These are phyloP conservation scores for Adrianichthys oophorus DNA, from an alignment of 2,797 vertebrate genomes.

Conservation along the genomic window DNA sequence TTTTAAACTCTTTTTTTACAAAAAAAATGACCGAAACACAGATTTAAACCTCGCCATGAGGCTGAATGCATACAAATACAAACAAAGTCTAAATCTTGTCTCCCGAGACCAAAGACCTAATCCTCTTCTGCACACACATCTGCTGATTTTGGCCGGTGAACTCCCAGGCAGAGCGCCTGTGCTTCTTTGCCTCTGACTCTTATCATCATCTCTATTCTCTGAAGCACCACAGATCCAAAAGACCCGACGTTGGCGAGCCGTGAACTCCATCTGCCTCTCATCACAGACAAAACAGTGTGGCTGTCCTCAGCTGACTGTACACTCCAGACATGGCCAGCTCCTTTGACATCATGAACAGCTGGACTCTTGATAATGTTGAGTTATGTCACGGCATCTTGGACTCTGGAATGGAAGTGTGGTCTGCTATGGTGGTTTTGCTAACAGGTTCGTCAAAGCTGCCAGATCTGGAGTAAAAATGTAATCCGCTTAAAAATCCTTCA, in stretches of 20 bases:
- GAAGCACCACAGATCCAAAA: conserved; percentile 42
- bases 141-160: conserved; percentile 39
- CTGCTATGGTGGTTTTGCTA: too few species aligned
- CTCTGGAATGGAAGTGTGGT: too few species aligned
- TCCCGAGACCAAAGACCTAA: conserved; percentile 22
- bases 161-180: conserved; percentile 19
- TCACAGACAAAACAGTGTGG: conserved; percentile 23
- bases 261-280: conserved; percentile 62
- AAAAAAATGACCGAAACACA: conserved; percentile 14
- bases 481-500: too few species aligned
- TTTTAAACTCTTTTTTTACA: conserved; percentile 14
- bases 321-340: too few species aligned
- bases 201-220: conserved; percentile 46
- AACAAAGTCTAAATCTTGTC: conserved; percentile 16
- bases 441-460: too few species aligned
- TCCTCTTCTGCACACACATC: conserved; percentile 24
- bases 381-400: too few species aligned
- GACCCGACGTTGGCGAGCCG: conserved; percentile 45
- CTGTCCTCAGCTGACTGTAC: conserved; percentile 7
- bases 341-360: too few species aligned
- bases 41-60: conserved; percentile 10
- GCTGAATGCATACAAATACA: conserved; percentile 27
- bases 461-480: too few species aligned
- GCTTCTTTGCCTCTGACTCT: conserved; percentile 12
- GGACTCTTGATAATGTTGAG: too few species aligned